Percentiles rank a stretch among this genome's conserved stretches.
phyloP scores from a whole-genome alignment of 2,113 vertebrate genomes.

The Ceyx melanurus region DNA sequence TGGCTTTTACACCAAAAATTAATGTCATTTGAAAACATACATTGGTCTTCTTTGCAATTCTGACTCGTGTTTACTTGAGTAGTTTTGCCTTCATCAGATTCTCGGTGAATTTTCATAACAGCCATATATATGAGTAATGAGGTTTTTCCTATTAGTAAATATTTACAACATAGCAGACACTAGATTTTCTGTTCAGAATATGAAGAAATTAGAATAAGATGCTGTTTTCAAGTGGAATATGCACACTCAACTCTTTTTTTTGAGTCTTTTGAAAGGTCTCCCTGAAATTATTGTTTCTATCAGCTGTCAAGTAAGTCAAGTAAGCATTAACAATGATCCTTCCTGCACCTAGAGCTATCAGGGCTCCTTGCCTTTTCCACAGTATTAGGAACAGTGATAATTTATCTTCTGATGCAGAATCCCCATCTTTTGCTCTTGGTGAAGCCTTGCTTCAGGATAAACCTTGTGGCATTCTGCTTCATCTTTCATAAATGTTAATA shows the following conservation, averaged over 20 bases:
- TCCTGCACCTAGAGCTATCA: background rate
- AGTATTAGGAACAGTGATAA: background rate
- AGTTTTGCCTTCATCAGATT: background rate
- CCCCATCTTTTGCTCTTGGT: background rate
- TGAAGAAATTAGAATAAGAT: background rate
- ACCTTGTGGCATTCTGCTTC: background rate
- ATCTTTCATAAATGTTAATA: conserved; percentile 26
- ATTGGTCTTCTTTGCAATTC: background rate
- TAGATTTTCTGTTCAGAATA: background rate
- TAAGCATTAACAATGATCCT: background rate
- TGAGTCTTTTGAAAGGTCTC: background rate
- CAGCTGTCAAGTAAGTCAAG: background rate
- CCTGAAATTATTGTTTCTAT: background rate
- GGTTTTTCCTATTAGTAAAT: background rate
- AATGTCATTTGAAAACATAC: background rate
- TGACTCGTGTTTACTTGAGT: background rate
- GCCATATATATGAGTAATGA: background rate
- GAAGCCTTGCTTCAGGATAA: conserved; percentile 17
- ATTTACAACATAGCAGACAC: background rate
- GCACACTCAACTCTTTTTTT: background rate
- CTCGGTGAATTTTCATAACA: background rate
- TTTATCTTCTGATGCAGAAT: conserved; percentile 21
- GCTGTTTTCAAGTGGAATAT: background rate
- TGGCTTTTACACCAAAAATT: background rate
- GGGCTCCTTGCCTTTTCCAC: background rate